Conservation (phyloP, 2,113 vertebrate genomes). For the Cisticola juncidis region DNA sequence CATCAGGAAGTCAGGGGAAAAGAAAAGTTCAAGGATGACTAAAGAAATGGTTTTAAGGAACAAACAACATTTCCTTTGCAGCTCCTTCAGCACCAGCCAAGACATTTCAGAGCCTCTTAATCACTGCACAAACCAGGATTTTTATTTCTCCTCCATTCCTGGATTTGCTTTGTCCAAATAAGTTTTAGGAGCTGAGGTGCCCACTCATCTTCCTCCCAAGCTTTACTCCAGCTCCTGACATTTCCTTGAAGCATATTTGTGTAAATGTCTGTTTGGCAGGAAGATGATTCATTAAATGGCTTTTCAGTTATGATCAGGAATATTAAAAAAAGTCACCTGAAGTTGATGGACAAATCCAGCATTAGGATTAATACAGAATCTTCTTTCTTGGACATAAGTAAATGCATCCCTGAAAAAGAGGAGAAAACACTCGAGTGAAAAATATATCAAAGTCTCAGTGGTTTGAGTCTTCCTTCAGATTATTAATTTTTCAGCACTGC, state of each 20-base stretch:
- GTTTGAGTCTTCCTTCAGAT: neutral
- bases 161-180: neutral
- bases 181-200: neutral
- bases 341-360: conserved; percentile 98
- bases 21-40: neutral
- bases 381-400: conserved; percentile 96
- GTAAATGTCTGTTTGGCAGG: neutral
- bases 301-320: neutral
- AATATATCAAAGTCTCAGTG: neutral
- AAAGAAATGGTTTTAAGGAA: neutral
- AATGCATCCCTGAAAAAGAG: conserved; percentile 87
- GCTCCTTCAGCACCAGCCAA: neutral
- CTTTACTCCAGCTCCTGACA: neutral
- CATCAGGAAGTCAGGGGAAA: neutral
- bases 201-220: neutral
- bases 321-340: conserved; percentile 79
- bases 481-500: neutral
- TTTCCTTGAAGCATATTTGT: neutral
- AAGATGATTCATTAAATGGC: neutral
- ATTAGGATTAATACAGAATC: conserved; percentile 99
- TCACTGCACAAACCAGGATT: neutral
- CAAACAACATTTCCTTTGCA: neutral
- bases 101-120: neutral
- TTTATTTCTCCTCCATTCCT: neutral
- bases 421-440: neutral